A percentile compares a stretch with the other conserved stretches of the same genome.
These are phyloP conservation scores for Lepeophtheirus salmonis DNA, from an alignment of 1,140 invertebrate species.

Conservation along the genomic window DNA sequence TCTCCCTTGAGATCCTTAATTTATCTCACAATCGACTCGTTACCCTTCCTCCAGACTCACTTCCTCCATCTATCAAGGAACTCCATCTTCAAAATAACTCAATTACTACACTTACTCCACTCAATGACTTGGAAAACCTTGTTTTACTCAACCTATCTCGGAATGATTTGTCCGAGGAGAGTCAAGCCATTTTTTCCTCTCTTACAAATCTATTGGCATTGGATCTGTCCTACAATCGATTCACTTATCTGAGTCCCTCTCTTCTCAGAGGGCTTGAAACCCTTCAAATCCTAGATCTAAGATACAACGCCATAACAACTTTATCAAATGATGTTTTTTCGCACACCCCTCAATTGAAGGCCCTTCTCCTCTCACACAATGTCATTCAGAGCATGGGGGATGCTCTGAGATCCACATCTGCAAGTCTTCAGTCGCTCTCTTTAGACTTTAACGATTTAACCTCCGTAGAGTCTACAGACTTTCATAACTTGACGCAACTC, in stretches of 20 bases:
- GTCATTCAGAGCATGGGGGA: slow-evolving; percentile 52
- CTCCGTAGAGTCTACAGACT: slow-evolving; percentile 53
- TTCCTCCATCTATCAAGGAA: slow-evolving; percentile 55
- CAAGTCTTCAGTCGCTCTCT: slow-evolving; percentile 51
- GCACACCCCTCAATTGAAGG: slow-evolving; percentile 58
- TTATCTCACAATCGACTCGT: slow-evolving; percentile 53
- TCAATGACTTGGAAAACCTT: slow-evolving; percentile 61
- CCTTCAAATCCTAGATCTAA: slow-evolving; percentile 62
- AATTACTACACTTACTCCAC: slow-evolving; percentile 29
- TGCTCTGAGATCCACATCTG: slow-evolving; percentile 52
- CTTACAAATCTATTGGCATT: slow-evolving; percentile 46
- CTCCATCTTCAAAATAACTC: slow-evolving; percentile 68
- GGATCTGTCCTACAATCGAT: slow-evolving; percentile 68
- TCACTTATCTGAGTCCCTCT: slow-evolving; percentile 52
- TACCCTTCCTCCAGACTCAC: slow-evolving; percentile 21
- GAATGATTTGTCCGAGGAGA: slow-evolving; percentile 24
- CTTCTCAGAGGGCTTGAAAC: slow-evolving; percentile 58
- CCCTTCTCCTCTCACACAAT: slow-evolving; percentile 58
- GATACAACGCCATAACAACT: slow-evolving; percentile 63
- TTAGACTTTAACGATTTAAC: slow-evolving; percentile 57
- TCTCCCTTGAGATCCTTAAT: slow-evolving; percentile 62
- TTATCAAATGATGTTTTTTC: slow-evolving; percentile 54
- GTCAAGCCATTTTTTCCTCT: slow-evolving; percentile 22
- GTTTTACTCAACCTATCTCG: slow-evolving; percentile 54
- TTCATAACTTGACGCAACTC: slow-evolving; percentile 49